Conservation (phyloP, 1,140 invertebrate genomes). For the Dendrolimus punctatus region DNA sequence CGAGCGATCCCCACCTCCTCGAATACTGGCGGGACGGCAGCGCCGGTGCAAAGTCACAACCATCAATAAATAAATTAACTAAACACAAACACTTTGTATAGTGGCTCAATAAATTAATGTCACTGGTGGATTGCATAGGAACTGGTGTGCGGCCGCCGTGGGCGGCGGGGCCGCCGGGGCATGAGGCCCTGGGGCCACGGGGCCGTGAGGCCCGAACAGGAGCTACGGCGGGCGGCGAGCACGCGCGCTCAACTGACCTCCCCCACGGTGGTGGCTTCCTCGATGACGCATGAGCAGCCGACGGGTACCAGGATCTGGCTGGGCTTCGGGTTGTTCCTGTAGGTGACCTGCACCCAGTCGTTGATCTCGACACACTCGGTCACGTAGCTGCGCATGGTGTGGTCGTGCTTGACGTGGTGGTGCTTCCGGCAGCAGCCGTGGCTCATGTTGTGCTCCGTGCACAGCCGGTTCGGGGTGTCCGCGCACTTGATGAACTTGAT, state of each 20-base stretch:
- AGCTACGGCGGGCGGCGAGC: slow-evolving; percentile 3
- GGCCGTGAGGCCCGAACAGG: too few species aligned
- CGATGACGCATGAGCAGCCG: slow-evolving; percentile 50
- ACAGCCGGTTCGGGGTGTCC: slow-evolving; percentile 29
- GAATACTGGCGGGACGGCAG: neutral
- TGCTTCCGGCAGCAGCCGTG: slow-evolving; percentile 41
- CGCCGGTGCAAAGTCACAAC: slow-evolving; percentile 1
- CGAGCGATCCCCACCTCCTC: neutral
- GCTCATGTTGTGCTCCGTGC: slow-evolving; percentile 23
- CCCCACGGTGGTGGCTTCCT: slow-evolving; percentile 14
- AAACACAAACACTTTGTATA: slow-evolving; percentile 3
- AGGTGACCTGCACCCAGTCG: slow-evolving; percentile 44
- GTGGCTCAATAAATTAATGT: slow-evolving; percentile 7
- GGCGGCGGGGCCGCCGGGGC: neutral
- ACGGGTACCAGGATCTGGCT: slow-evolving; percentile 32
- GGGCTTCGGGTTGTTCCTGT: slow-evolving; percentile 18
- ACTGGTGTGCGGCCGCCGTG: slow-evolving; percentile 5
- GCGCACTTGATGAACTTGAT: slow-evolving; percentile 51
- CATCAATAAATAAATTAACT: slow-evolving; percentile 14
- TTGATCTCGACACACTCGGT: slow-evolving; percentile 47
- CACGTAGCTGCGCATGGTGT: slow-evolving; percentile 7
- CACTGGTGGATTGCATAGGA: slow-evolving; percentile 15
- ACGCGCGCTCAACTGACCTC: slow-evolving; percentile 10
- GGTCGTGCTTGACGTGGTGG: slow-evolving; percentile 8
- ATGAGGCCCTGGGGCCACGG: neutral